Percentiles rank a stretch among this genome's conserved stretches.
Evolutionary conservation across 2,797 vertebrate species (phyloP).

Genomic region (Spinus olivaceus): DNA sequence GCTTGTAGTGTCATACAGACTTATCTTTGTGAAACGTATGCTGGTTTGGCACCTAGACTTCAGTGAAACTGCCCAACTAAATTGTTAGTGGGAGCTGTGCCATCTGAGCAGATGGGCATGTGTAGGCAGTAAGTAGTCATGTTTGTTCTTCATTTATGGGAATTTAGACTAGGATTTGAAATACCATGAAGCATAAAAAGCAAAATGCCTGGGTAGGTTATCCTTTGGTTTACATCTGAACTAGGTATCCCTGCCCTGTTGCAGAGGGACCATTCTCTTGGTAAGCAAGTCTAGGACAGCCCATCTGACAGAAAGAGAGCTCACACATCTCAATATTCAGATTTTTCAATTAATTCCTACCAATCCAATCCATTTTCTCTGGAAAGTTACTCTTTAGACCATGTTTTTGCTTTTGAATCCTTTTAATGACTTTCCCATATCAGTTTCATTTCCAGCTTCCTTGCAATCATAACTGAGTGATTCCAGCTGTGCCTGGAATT

Average conservation of each 20-base stretch:
- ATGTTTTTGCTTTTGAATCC: background rate
- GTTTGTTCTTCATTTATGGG: slow-evolving; percentile 62
- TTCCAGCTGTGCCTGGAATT: slow-evolving; percentile 47
- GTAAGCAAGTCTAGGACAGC: background rate
- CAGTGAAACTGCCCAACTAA: slow-evolving; percentile 53
- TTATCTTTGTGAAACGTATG: slow-evolving; percentile 55
- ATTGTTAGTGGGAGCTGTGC: slow-evolving; percentile 61
- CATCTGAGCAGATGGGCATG: slow-evolving; percentile 68
- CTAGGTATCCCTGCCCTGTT: background rate
- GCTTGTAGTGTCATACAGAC: slow-evolving; percentile 14
- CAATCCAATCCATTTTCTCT: background rate
- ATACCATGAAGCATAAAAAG: slow-evolving; percentile 34
- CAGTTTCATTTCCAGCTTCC: slow-evolving; percentile 16
- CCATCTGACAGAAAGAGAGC: background rate
- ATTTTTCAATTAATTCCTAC: background rate
- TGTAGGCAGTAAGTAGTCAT: slow-evolving; percentile 57
- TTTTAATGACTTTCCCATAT: slow-evolving; percentile 5
- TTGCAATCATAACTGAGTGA: slow-evolving; percentile 2
- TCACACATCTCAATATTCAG: background rate
- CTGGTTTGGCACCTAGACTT: slow-evolving; percentile 59
- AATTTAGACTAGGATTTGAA: slow-evolving; percentile 59
- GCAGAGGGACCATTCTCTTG: background rate
- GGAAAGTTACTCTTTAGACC: background rate
- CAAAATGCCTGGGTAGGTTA: background rate
- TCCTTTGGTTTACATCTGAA: background rate